These are phyloP conservation scores for Sipha flava DNA, from an alignment of 1,140 invertebrate genomes.

Conservation along the genomic window DNA sequence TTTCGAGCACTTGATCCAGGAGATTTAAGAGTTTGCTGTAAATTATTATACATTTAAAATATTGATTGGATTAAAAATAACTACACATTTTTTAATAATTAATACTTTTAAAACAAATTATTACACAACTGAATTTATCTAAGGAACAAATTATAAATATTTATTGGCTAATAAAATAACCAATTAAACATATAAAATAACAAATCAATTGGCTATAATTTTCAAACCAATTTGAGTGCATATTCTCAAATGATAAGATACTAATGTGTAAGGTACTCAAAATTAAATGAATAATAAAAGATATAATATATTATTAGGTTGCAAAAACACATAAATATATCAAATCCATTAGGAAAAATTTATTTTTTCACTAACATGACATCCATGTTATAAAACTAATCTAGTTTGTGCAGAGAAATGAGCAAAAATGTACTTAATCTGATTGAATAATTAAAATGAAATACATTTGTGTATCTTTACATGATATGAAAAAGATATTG, in stretches of 20 bases:
- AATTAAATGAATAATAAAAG: not conserved
- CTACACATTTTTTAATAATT: not conserved
- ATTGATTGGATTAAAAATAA: not conserved
- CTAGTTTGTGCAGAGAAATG: too few relatives aligned
- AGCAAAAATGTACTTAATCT: too few relatives aligned
- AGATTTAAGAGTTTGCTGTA: conserved; percentile 44
- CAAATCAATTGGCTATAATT: not conserved
- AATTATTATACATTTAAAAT: conserved; percentile 7
- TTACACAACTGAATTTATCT: not conserved
- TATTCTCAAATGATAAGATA: not conserved
- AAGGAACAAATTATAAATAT: not conserved
- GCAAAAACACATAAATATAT: too few relatives aligned
- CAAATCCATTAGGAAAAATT: too few relatives aligned
- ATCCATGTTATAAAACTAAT: too few relatives aligned
- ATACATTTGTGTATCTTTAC: too few relatives aligned
- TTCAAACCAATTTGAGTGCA: not conserved
- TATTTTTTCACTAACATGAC: too few relatives aligned
- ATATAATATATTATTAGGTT: too few relatives aligned
- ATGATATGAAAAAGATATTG: too few relatives aligned
- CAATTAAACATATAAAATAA: not conserved
- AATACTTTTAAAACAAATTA: not conserved
- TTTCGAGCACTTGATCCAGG: conserved; percentile 37
- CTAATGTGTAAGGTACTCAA: not conserved
- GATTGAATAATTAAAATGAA: too few relatives aligned
- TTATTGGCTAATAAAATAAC: not conserved